phyloP scores from a whole-genome alignment of 2,797 vertebrate species.

The Diplodus sargus region DNA sequence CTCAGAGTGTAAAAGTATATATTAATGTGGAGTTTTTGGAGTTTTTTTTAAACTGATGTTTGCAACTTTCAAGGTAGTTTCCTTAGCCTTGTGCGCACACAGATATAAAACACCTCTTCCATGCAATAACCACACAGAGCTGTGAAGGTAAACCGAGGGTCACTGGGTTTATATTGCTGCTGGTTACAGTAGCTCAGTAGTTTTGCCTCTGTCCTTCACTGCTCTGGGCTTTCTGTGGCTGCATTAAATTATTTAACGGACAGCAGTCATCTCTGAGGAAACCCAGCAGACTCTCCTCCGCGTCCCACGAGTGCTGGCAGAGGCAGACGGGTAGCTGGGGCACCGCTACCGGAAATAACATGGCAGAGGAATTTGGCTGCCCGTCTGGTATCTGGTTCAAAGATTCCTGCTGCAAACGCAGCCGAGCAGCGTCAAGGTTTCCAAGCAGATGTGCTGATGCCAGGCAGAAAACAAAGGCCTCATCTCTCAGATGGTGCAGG shows the following conservation, averaged over 20 bases:
- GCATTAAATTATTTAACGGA: slow-evolving; percentile 79
- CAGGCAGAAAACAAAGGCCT: slow-evolving; percentile 52
- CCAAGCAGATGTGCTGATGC: slow-evolving; percentile 53
- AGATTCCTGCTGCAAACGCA: slow-evolving; percentile 42
- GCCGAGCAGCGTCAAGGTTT: slow-evolving; percentile 46
- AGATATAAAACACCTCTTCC: slow-evolving; percentile 12
- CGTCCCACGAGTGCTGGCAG: slow-evolving; percentile 55
- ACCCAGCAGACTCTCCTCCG: slow-evolving; percentile 58
- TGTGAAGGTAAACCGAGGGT: slow-evolving; percentile 20
- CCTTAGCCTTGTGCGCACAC: not conserved
- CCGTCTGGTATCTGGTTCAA: slow-evolving; percentile 50
- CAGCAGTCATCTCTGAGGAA: slow-evolving; percentile 71
- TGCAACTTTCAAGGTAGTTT: slow-evolving; percentile 21
- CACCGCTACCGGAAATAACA: slow-evolving; percentile 68
- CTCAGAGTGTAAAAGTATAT: not conserved
- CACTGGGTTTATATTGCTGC: slow-evolving; percentile 44
- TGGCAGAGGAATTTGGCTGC: slow-evolving; percentile 51
- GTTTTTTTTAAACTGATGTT: slow-evolving; percentile 10
- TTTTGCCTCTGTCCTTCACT: slow-evolving; percentile 60
- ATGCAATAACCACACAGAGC: slow-evolving; percentile 21
- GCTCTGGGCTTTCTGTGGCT: slow-evolving; percentile 63
- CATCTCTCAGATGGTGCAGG: slow-evolving; percentile 29
- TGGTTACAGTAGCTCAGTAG: slow-evolving; percentile 33
- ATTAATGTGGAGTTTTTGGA: not conserved
- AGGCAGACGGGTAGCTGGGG: slow-evolving; percentile 59